Evolutionary conservation across 2,113 vertebrate genomes (phyloP).

Genomic region (Oryzias melastigma): DNA sequence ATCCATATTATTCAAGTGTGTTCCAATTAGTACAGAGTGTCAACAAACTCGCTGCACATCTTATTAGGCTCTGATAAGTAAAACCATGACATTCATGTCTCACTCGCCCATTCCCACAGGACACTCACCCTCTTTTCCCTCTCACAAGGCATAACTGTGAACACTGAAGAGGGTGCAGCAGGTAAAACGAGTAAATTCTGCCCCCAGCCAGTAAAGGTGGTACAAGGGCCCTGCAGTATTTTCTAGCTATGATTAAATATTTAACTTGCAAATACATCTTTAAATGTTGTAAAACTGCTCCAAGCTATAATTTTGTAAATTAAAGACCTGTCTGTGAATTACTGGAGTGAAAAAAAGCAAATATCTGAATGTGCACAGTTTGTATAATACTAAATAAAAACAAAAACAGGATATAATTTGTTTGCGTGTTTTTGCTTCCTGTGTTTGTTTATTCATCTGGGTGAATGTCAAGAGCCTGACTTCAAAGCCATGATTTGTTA

Average conservation of each 20-base stretch:
- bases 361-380: no score
- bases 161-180: conserved; percentile 10
- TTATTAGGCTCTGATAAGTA: conserved; percentile 48
- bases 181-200: conserved; percentile 16
- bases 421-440: conserved; percentile 3
- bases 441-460: not conserved
- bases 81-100: conserved; percentile 37
- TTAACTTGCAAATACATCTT: not conserved
- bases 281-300: not conserved
- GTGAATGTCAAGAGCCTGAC: conserved; percentile 24
- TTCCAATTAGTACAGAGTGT: no score
- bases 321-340: not conserved
- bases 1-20: no score
- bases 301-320: not conserved
- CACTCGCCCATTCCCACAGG: conserved; percentile 16
- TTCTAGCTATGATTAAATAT: conserved; percentile 1
- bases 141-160: conserved; percentile 20
- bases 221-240: not conserved
- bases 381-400: no score
- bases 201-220: not conserved
- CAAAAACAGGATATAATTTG: not conserved
- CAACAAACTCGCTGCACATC: conserved; percentile 26
- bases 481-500: conserved; percentile 43
- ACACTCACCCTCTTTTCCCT: not conserved
- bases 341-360: no score